Evolutionary conservation across 2,113 vertebrate species (phyloP).

Genomic region (Mustela lutreola): DNA sequence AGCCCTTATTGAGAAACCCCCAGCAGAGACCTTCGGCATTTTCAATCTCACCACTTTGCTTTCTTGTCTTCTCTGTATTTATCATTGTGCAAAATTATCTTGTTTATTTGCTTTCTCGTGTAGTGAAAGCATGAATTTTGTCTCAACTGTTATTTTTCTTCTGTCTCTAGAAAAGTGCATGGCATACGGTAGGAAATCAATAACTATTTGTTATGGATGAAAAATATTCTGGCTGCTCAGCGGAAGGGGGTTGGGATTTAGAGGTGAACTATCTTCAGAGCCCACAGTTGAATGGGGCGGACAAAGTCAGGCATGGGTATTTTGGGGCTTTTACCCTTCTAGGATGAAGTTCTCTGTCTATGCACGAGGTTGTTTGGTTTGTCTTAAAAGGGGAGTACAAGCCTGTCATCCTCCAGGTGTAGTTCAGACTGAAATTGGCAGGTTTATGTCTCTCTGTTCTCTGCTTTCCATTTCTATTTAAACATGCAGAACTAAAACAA

Average conservation of each 20-base stretch:
- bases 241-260: not conserved
- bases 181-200: not conserved
- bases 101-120: not conserved
- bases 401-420: not conserved
- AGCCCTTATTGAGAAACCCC: not conserved
- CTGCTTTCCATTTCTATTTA: constrained; percentile 28
- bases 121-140: constrained; percentile 16
- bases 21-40: not conserved
- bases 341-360: not conserved
- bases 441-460: not conserved
- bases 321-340: not conserved
- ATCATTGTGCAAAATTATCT: not conserved
- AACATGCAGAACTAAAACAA: constrained; percentile 16
- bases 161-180: not conserved
- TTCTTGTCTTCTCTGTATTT: not conserved
- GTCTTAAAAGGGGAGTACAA: not conserved
- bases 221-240: not conserved
- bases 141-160: not conserved
- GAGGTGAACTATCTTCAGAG: not conserved
- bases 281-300: not conserved
- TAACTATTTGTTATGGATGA: constrained; percentile 42
- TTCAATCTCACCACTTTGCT: not conserved
- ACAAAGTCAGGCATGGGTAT: not conserved
- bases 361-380: not conserved
- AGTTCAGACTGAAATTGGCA: not conserved